phyloP scores from a whole-genome alignment of 2,888 invertebrate genomes.

The Pristionchus maxplancki region DNA sequence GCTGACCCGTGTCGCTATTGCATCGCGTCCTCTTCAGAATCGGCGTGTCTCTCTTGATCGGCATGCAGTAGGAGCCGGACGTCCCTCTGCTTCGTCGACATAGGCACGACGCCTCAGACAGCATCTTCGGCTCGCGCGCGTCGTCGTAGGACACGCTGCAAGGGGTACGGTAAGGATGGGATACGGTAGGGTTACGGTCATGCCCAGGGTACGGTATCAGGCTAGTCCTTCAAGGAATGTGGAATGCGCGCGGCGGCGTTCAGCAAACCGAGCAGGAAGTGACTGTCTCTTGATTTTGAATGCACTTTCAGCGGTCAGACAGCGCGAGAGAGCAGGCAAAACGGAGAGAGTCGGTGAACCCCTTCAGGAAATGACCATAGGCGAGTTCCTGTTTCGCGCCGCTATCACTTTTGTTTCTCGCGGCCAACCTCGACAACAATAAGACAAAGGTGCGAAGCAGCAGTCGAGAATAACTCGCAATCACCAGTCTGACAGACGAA shows the following conservation, averaged over 20 bases:
- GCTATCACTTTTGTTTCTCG: slow-evolving; percentile 24
- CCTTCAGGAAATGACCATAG: background rate
- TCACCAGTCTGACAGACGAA: background rate
- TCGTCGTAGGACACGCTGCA: slow-evolving; percentile 71
- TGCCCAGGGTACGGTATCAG: background rate
- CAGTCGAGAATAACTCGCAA: background rate
- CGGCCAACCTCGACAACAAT: slow-evolving; percentile 7
- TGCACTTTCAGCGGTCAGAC: too few relatives aligned
- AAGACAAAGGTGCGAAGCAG: slow-evolving; percentile 34
- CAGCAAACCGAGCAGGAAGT: too few relatives aligned
- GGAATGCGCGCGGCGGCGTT: background rate
- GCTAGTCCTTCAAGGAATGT: background rate
- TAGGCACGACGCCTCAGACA: slow-evolving; percentile 72
- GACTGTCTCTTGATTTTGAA: too few relatives aligned
- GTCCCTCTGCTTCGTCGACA: slow-evolving; percentile 72
- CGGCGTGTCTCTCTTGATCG: slow-evolving; percentile 67
- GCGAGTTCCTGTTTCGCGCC: slow-evolving; percentile 41
- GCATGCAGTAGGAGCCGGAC: slow-evolving; percentile 67
- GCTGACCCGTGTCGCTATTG: slow-evolving; percentile 39
- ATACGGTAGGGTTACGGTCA: background rate
- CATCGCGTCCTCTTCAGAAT: slow-evolving; percentile 41
- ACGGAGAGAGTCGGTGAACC: background rate
- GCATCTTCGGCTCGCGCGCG: slow-evolving; percentile 72
- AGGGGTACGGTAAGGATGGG: background rate
- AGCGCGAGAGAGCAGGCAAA: too few relatives aligned